A percentile compares a stretch with the other conserved stretches of the same genome.
phyloP scores from a whole-genome alignment of 2,797 vertebrate genomes.

The Caiman crocodilus region DNA sequence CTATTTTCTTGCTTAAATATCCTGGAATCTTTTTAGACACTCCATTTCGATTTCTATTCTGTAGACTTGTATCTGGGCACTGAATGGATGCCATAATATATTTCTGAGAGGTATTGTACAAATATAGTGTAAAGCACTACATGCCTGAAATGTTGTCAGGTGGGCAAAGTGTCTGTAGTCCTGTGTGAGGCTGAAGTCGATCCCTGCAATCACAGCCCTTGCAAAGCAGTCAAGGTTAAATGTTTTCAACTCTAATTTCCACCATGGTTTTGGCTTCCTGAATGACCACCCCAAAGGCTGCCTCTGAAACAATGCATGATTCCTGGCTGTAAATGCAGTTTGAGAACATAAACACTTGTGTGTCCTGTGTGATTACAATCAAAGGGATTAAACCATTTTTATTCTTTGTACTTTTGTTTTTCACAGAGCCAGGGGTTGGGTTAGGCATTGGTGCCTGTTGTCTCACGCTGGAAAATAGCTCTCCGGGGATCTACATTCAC shows the following conservation, averaged over 20 bases:
- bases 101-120: background rate
- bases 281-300: slow-evolving; percentile 43
- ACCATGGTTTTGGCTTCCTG: slow-evolving; percentile 51
- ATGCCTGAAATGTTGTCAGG: background rate
- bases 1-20: background rate
- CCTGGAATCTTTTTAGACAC: background rate
- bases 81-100: background rate
- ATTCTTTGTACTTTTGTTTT: slow-evolving; percentile 61
- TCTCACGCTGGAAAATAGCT: slow-evolving; percentile 90
- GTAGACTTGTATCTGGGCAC: background rate
- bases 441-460: slow-evolving; percentile 95
- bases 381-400: background rate
- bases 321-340: slow-evolving; percentile 31
- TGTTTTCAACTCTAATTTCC: slow-evolving; percentile 54
- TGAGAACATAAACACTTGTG: slow-evolving; percentile 57
- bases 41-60: background rate
- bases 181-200: background rate
- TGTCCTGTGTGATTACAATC: slow-evolving; percentile 48
- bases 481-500: slow-evolving; percentile 95
- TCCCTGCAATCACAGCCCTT: background rate
- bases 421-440: slow-evolving; percentile 91
- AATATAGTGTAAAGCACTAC: background rate
- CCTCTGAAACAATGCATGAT: slow-evolving; percentile 37
- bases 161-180: background rate
- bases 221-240: slow-evolving; percentile 23